A percentile compares a stretch with the other conserved stretches of the same genome.
Conservation (phyloP, 2,888 invertebrate genomes). For the Metalampra italica region DNA sequence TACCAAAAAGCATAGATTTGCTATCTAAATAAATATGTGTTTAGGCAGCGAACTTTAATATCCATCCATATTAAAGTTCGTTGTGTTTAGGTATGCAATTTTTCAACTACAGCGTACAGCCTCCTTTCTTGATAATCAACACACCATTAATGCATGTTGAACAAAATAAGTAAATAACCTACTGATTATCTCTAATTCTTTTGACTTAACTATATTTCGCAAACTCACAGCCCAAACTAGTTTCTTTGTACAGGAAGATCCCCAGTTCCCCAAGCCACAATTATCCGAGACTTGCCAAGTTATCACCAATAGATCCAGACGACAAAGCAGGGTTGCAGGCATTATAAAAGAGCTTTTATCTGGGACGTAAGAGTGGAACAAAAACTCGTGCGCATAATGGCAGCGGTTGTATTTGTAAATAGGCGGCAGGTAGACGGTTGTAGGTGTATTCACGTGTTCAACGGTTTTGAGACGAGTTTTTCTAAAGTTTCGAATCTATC, state of each 20-base stretch:
- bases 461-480: conserved; percentile 41
- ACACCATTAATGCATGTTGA: no score
- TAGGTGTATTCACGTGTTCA: conserved; percentile 67
- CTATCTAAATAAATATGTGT: no score
- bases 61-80: no score
- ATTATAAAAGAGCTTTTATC: conserved; percentile 58
- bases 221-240: no score
- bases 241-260: not conserved
- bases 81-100: no score
- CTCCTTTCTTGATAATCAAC: no score
- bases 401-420: conserved; percentile 70
- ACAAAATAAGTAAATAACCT: no score
- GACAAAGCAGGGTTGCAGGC: conserved; percentile 15
- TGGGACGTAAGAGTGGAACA: conserved; percentile 43
- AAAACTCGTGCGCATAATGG: conserved; percentile 50
- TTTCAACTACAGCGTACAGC: no score
- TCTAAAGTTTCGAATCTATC: conserved; percentile 22
- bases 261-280: not conserved
- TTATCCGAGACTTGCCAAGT: conserved; percentile 1
- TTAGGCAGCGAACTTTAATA: no score
- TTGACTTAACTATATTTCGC: no score
- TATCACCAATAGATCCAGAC: conserved; percentile 21
- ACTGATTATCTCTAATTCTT: no score
- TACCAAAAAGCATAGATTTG: no score
- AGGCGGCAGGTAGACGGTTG: conserved; percentile 72